Base-by-base conservation (phyloP, 2,888 invertebrate genomes). In the Trimorus sp. region DNA sequence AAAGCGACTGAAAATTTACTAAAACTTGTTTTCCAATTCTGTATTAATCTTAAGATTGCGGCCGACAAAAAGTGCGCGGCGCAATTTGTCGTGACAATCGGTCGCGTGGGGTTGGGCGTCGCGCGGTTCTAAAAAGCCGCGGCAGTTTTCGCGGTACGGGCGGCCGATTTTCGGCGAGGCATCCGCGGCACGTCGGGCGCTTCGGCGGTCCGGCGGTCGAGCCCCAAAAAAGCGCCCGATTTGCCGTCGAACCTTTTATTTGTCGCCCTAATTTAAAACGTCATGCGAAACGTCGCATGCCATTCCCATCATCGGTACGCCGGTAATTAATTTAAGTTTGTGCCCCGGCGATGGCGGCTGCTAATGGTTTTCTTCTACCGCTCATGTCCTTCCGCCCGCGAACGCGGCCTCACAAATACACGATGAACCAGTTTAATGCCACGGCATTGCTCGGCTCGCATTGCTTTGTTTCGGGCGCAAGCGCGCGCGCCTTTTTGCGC, bases 241-340 rank as follows among this genome's bases (percentile, higher is more conserved):
- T 75, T 75, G 74, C 70, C 66, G 69, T 76, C 76, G 75, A 81
- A 73, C 76, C 83, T 73, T 83, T 83, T 83, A 83, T 83, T 83
- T 83, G 77, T 80, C 77, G 77, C 76, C 62, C 74, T 82, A 82
- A 86, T 87, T 86, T 87, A 85, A 87, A 88, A 88, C 86, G 51
- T 69, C 69, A 70, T 73, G 76, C 76, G 83, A 76, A 83, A 83
- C 79, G 78, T 76, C 81, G 73, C 68, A 81, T 84, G 81, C 79
- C 83, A 78, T 83, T 81, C 81, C 81, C 79, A 84, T 83, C 79
- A 82, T 84, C 74, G 81, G 84, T 78, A 84, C 83, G 86, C 87
- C 85, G 84, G 89, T 91, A 91, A 91, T 91, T 91, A 91, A 91
- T 91, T 91, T 91, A 90, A 91, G 89, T 91, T 91, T 88, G 91